A percentile compares a stretch with the other conserved stretches of the same genome.
These are phyloP conservation scores for Rhimphoctona megacephalus DNA, from an alignment of 2,888 invertebrate species.

Conservation along the genomic window DNA sequence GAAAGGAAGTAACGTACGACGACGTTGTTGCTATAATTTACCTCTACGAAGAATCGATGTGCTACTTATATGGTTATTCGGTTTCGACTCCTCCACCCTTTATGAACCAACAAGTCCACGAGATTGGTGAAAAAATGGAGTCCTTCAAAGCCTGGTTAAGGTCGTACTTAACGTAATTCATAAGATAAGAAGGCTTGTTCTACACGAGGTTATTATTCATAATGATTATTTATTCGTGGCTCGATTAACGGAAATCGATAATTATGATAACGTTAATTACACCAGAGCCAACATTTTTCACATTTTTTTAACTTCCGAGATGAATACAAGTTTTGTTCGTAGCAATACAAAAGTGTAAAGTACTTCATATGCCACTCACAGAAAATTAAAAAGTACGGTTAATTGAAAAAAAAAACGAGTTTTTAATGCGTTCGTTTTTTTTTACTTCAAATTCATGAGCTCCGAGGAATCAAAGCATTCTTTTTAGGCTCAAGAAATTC, in stretches of 20 bases:
- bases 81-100: slow-evolving; percentile 45
- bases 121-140: slow-evolving; percentile 53
- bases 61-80: slow-evolving; percentile 55
- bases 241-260: neutral
- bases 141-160: slow-evolving; percentile 62
- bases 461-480: slow-evolving; percentile 87
- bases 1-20: slow-evolving; percentile 73
- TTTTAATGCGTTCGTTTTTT: neutral
- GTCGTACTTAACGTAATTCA: slow-evolving; percentile 30
- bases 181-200: neutral
- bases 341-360: slow-evolving; percentile 3
- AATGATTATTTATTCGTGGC: slow-evolving; percentile 48
- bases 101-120: slow-evolving; percentile 7
- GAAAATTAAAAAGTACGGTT: neutral
- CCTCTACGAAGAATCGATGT: slow-evolving; percentile 74
- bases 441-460: slow-evolving; percentile 70
- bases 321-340: neutral
- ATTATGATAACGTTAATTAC: neutral
- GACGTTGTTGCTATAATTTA: slow-evolving; percentile 77
- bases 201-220: neutral
- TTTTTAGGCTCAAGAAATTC: slow-evolving; percentile 93
- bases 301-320: neutral
- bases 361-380: neutral
- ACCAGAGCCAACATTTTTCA: neutral
- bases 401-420: neutral